These are phyloP conservation scores for Glaucopsyche alexis DNA, from an alignment of 2,888 invertebrate genomes.

Conservation along the genomic window DNA sequence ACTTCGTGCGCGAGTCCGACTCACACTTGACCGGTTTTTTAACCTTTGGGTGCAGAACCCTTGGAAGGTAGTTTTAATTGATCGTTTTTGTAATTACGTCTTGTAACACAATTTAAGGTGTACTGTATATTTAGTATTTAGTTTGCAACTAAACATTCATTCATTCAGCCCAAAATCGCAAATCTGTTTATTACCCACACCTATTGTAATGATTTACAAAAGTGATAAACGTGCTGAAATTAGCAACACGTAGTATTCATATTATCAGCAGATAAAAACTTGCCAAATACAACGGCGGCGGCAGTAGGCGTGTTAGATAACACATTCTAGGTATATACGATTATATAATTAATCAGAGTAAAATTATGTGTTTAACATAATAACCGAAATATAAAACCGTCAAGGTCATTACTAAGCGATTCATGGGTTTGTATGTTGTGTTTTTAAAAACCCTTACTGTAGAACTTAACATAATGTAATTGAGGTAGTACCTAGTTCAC, in stretches of 20 bases:
- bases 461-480: too few relatives aligned
- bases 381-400: not conserved
- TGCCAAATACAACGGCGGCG: not conserved
- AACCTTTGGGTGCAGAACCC: too few relatives aligned
- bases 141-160: not conserved
- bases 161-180: not conserved
- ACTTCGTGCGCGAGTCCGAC: too few relatives aligned
- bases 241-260: not conserved
- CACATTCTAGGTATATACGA: not conserved
- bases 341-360: not conserved
- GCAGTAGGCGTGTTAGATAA: constrained; percentile 9
- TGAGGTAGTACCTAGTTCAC: too few relatives aligned
- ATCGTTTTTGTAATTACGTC: too few relatives aligned
- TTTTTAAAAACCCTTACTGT: too few relatives aligned
- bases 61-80: too few relatives aligned
- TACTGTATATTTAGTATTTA: not conserved
- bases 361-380: not conserved
- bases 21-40: too few relatives aligned
- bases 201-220: not conserved
- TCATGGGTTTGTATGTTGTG: too few relatives aligned
- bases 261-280: not conserved
- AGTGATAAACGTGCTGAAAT: not conserved
- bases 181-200: not conserved
- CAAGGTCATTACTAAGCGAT: not conserved
- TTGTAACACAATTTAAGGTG: too few relatives aligned